phyloP scores from a whole-genome alignment of 2,113 vertebrate species.

The Carlito syrichta region DNA sequence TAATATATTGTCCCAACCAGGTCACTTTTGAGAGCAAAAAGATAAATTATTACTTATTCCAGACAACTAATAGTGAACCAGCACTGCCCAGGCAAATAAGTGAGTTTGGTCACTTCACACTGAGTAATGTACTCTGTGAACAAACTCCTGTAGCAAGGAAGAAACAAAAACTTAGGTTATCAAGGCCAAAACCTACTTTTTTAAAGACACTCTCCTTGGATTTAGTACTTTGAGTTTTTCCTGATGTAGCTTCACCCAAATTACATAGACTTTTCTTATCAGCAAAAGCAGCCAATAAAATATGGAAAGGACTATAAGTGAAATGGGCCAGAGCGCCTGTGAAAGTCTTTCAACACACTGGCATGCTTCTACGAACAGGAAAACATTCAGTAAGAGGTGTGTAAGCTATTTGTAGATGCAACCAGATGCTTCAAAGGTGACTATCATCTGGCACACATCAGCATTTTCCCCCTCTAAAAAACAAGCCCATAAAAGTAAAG shows the following conservation, averaged over 20 bases:
- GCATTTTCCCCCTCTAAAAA: neutral
- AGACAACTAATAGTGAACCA: neutral
- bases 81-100: neutral
- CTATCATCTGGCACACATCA: neutral
- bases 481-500: neutral
- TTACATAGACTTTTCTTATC: slow-evolving; percentile 48
- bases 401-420: slow-evolving; percentile 39
- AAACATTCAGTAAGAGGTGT: slow-evolving; percentile 77
- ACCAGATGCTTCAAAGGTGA: slow-evolving; percentile 19
- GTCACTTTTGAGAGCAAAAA: neutral
- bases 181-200: neutral
- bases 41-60: neutral
- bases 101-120: accelerated
- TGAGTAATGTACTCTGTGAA: accelerated
- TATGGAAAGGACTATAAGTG: slow-evolving; percentile 24
- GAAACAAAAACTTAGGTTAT: neutral
- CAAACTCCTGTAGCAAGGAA: neutral
- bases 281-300: slow-evolving; percentile 62
- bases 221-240: neutral
- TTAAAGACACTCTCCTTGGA: neutral
- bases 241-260: slow-evolving; percentile 25
- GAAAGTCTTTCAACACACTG: slow-evolving; percentile 79
- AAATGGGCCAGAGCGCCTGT: slow-evolving; percentile 46
- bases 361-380: slow-evolving; percentile 72
- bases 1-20: neutral